phyloP scores from a whole-genome alignment of 1,140 invertebrate genomes.

The Spodoptera frugiperda region DNA sequence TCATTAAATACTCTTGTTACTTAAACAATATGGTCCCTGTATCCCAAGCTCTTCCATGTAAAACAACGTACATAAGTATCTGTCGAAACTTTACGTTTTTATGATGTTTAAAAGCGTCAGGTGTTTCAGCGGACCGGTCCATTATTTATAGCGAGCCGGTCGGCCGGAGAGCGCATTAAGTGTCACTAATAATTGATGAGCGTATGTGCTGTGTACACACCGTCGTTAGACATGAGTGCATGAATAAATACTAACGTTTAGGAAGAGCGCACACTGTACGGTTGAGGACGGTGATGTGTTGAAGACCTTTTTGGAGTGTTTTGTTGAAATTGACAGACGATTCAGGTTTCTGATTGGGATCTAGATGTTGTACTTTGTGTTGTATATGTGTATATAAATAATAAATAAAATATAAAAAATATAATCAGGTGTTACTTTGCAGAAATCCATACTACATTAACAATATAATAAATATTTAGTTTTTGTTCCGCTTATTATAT shows the following conservation, averaged over 20 bases:
- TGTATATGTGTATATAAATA: no score
- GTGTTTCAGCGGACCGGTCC: constrained; percentile 46
- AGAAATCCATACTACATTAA: no score
- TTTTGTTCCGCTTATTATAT: no score
- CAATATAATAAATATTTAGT: no score
- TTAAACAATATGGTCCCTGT: neutral
- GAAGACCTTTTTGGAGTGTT: neutral
- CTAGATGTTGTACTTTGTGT: no score
- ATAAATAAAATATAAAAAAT: no score
- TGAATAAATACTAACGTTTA: constrained; percentile 37
- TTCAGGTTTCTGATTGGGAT: no score
- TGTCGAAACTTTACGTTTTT: constrained; percentile 46
- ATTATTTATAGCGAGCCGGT: constrained; percentile 51
- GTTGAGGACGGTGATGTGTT: neutral
- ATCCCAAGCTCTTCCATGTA: neutral
- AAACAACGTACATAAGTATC: constrained; percentile 1
- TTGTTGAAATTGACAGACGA: no score
- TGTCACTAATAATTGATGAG: constrained; percentile 53
- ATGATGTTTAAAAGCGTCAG: constrained; percentile 48
- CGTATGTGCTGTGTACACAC: constrained; percentile 15
- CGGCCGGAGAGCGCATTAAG: constrained; percentile 51
- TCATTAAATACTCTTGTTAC: no score
- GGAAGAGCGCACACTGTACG: neutral
- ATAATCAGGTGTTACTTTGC: no score
- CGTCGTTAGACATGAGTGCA: constrained; percentile 24